Evolutionary conservation across 2,888 invertebrate genomes (phyloP).

Genomic region (Dicycla oo): DNA sequence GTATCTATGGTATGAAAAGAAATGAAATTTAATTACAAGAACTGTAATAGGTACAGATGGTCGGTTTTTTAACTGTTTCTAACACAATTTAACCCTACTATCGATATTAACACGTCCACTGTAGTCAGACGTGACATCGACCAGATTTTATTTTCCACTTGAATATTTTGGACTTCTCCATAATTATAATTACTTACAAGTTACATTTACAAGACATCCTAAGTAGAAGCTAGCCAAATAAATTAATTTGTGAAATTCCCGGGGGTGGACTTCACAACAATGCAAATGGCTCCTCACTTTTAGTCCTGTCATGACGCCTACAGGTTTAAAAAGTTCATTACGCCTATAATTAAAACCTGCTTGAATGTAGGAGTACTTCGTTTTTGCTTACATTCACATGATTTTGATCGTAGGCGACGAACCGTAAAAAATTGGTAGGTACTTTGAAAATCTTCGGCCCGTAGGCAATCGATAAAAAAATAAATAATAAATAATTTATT

Average conservation of each 20-base stretch:
- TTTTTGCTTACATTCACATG: constrained; percentile 39
- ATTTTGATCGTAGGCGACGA: constrained; percentile 8
- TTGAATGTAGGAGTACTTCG: constrained; percentile 14
- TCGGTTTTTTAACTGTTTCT: no score
- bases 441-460: not conserved
- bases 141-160: not conserved
- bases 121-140: not conserved
- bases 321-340: constrained; percentile 39
- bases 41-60: no score
- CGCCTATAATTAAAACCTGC: constrained; percentile 30
- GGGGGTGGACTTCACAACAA: constrained; percentile 38
- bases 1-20: no score
- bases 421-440: not conserved
- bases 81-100: no score
- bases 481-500: not conserved
- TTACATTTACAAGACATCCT: not conserved
- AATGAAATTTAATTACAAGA: no score
- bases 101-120: not conserved
- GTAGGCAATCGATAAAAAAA: not conserved
- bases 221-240: not conserved
- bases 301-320: constrained; percentile 41
- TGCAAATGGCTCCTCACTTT: constrained; percentile 23
- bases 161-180: not conserved
- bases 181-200: no score
- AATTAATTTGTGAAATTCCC: constrained; percentile 14